Evolutionary conservation across 2,888 invertebrate species (phyloP), one percentile per base, ranked within the genome.

Genomic region (Nematopogon swammerdamellus): DNA sequence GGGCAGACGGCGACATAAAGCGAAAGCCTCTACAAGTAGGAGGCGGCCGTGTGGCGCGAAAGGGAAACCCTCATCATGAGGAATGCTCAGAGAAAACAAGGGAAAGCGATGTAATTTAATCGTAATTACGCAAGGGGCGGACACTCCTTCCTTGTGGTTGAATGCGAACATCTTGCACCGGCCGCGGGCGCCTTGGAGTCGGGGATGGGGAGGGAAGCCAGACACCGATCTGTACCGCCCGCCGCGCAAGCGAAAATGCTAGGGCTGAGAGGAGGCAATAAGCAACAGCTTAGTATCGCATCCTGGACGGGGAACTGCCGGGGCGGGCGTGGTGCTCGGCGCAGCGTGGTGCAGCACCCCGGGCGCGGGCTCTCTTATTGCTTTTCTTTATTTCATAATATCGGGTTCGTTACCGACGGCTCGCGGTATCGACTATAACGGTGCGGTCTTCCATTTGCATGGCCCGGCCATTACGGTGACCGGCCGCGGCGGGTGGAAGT

Each of bases 351-450:
- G 25, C 10, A 25, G 5, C 25, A 25, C 36, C 36, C 36, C 36
- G 36, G 36, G 36, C 36, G n/a, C n/a, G n/a, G n/a, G 36, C 36
- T 8, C 8, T 36, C 70, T 72, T 72, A 70, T 67, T 70, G 63
- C 66, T 61, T 71, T 73, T 72, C 69, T 76, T 75, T 74, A 72
- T 73, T 74, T 72, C 62, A 63, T 65, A 61, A 66, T 64, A 64
- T 68, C 36, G 11, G 63, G 66, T 70, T 19, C 63, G 67, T 68
- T 68, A 67, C 65, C 60, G 63, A 59, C 8, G 11, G 36, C n/a
- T 6, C 36, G 25, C 65, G 61, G 63, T 74, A 74, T 72, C 70
- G 63, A 59, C 62, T n/a, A n/a, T 74, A 75, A 75, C 75, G 72
- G 74, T 69, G 63, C 60, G 60, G 48, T 45, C 64, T 63, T 61